phyloP scores from a whole-genome alignment of 2,797 vertebrate genomes.

The Etheostoma nigrum region DNA sequence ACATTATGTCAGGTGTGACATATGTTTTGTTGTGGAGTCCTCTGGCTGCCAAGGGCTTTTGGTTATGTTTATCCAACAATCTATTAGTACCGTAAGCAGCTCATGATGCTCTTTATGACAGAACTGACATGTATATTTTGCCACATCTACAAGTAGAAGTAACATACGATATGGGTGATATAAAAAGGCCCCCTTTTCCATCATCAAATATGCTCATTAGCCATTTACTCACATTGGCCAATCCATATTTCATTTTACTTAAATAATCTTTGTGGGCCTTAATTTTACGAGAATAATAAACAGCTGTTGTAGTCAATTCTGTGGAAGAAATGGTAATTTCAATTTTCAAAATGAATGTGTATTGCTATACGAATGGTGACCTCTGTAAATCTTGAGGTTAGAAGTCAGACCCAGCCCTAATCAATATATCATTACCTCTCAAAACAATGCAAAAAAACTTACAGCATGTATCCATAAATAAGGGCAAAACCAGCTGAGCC shows the following conservation, averaged over 20 bases:
- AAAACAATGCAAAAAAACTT: not conserved
- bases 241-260: too few relatives aligned
- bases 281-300: too few relatives aligned
- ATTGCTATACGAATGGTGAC: too few relatives aligned
- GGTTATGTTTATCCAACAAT: slow-evolving; percentile 17
- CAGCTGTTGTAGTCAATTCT: too few relatives aligned
- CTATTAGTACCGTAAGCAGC: slow-evolving; percentile 15
- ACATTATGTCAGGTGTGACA: slow-evolving; percentile 30
- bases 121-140: slow-evolving; percentile 5
- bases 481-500: not conserved
- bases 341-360: too few relatives aligned
- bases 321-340: too few relatives aligned
- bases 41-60: not conserved
- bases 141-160: not conserved
- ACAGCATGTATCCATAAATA: not conserved
- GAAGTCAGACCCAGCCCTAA: not conserved
- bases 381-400: too few relatives aligned
- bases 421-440: not conserved
- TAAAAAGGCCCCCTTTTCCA: not conserved
- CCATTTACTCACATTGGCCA: not conserved
- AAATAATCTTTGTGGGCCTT: too few relatives aligned
- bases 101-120: slow-evolving; percentile 38
- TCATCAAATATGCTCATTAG: slow-evolving; percentile 13
- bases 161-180: not conserved
- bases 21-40: slow-evolving; percentile 17